Evolutionary conservation across 2,113 vertebrate species (phyloP), one percentile per base, ranked within the genome.

Genomic region (Zosterops japonicus): DNA sequence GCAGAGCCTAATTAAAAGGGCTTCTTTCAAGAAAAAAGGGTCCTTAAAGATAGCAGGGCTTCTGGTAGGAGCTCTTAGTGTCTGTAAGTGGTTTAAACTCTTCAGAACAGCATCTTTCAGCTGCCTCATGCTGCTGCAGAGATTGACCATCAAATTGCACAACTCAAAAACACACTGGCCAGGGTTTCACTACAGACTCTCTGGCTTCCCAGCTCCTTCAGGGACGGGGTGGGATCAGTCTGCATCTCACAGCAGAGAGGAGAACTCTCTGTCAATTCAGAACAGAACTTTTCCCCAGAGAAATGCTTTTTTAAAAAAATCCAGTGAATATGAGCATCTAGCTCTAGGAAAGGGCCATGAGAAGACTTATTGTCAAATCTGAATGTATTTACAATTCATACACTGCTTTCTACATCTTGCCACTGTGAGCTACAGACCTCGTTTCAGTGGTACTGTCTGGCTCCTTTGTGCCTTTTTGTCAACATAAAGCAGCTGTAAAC

Each of bases 381-480:
- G 59, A 81, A 88, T 68, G 33, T 42, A 88, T 88, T 95, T 94
- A 88, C 2, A 1, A 68, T 71, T 88, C 79, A 80, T 47, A 56
- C 25, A 28, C 15, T 85, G 33, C 46, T 83, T 80, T 56, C 50
- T 80, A 33, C 2, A 1, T 64, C 85, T 94, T 86, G 57, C 44
- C 52, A 49, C 41, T 83, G 4, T 57, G 60, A 81, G 68, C 35
- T 81, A 81, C 68, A 89, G 72, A 68, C 41, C 44, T 44, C 5
- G 0, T 88, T 93, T 80, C 80, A 90, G 28, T 9, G 21, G 3
- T 33, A 65, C 39, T 35, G 74, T 56, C 85, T 83, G 76, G 52
- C 25, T 96, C 90, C 88, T 92, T 83, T 90, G 88, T 92, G 76
- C 49, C 52, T 89, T 94, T 93, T 81, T 84, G 64, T 81, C 83